These are phyloP conservation scores for Drosophila rubida DNA, from an alignment of 2,888 invertebrate species.

Conservation along the genomic window DNA sequence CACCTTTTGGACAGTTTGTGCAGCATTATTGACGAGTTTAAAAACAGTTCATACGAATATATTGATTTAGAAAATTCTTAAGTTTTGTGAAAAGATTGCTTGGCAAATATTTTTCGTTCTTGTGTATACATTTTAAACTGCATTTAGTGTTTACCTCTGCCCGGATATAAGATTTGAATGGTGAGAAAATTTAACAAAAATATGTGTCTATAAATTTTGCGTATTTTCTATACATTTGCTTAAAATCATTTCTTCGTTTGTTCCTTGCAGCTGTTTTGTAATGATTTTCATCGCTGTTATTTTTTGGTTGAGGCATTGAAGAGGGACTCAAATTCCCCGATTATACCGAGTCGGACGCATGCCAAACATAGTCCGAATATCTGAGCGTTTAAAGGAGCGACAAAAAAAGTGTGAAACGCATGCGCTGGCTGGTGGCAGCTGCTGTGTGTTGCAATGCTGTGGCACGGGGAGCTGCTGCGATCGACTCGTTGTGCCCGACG, in stretches of 20 bases:
- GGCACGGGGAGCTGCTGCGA: too few relatives aligned
- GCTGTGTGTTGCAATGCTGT: slow-evolving; percentile 8
- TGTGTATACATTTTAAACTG: too few relatives aligned
- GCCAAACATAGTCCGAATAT: slow-evolving; percentile 69
- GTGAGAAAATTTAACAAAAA: background rate
- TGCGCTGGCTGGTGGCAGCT: slow-evolving; percentile 56
- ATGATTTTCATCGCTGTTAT: background rate
- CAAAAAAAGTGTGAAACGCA: slow-evolving; percentile 72
- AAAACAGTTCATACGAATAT: too few relatives aligned
- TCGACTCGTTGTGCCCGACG: slow-evolving; percentile 3
- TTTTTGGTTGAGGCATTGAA: slow-evolving; percentile 8
- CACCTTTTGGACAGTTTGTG: too few relatives aligned
- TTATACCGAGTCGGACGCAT: slow-evolving; percentile 60
- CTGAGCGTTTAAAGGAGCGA: slow-evolving; percentile 36
- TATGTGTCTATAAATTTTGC: background rate
- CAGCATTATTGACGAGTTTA: too few relatives aligned
- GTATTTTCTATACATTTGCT: background rate
- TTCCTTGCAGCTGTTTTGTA: background rate
- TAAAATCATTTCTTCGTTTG: background rate
- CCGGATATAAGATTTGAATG: too few relatives aligned
- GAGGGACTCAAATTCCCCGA: slow-evolving; percentile 47
- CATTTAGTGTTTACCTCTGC: too few relatives aligned
- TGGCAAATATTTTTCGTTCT: too few relatives aligned
- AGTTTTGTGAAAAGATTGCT: too few relatives aligned
- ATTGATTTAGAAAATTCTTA: too few relatives aligned